Percentiles rank a stretch among this genome's conserved stretches.
Conservation (phyloP, 2,113 vertebrate genomes). For the Myrmecobius fasciatus region DNA sequence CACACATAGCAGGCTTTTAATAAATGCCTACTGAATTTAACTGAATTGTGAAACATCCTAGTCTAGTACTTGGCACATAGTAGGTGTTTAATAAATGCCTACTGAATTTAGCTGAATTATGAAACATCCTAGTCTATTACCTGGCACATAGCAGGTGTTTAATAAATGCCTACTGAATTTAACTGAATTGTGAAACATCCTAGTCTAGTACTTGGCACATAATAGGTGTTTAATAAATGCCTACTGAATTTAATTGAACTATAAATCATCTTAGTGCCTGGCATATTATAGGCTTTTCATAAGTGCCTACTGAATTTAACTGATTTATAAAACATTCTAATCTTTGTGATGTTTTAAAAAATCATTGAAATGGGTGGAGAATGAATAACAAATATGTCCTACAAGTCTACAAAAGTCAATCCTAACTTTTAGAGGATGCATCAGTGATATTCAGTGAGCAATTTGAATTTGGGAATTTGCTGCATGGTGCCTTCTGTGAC, state of each 20-base stretch:
- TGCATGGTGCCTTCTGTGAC: conserved; percentile 9
- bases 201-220: not conserved
- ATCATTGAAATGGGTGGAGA: conserved; percentile 15
- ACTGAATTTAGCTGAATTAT: conserved; percentile 33
- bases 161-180: no score
- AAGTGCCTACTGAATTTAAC: not conserved
- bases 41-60: conserved; percentile 51
- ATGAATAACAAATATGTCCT: conserved; percentile 60
- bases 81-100: no score
- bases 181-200: conserved; percentile 50
- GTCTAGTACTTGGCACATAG: not conserved
- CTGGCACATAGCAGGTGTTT: no score
- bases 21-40: no score
- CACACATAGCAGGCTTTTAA: no score
- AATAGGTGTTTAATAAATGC: no score
- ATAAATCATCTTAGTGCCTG: conserved; percentile 2
- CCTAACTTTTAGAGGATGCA: conserved; percentile 54
- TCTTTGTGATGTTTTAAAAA: conserved; percentile 61
- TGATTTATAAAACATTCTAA: conserved; percentile 53
- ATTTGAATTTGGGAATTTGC: conserved; percentile 57
- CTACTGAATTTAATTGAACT: conserved; percentile 10
- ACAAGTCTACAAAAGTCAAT: conserved; percentile 54
- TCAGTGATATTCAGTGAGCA: conserved; percentile 31
- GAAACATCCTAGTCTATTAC: conserved; percentile 19
- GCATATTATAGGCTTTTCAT: not conserved